Evolutionary conservation across 2,797 vertebrate genomes (phyloP).

Genomic region (Hafferia zeledoni): DNA sequence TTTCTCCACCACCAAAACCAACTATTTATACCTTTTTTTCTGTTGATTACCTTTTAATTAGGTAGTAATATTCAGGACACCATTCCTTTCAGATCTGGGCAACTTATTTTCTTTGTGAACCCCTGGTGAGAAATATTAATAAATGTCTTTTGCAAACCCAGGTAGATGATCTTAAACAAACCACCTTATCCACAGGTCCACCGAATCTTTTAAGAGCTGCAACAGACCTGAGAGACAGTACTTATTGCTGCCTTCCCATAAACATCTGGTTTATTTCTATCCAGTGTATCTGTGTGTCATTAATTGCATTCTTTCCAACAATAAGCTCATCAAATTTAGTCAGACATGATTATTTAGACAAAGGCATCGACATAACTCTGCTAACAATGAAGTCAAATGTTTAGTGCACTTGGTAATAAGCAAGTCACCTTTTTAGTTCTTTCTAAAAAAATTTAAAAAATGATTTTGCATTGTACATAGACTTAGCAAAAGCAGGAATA

Average conservation of each 20-base stretch:
- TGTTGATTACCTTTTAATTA: background rate
- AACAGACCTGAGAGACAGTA: background rate
- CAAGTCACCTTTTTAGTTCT: background rate
- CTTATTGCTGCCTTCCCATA: background rate
- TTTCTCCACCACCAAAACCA: background rate
- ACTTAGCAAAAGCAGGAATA: background rate
- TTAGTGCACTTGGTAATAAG: background rate
- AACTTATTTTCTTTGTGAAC: background rate
- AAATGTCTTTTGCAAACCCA: background rate
- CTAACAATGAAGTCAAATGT: background rate
- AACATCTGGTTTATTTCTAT: background rate
- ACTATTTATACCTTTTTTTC: background rate
- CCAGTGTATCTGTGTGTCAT: background rate
- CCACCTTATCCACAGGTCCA: background rate
- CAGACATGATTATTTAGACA: background rate
- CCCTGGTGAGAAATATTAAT: background rate
- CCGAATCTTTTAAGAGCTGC: background rate
- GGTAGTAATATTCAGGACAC: background rate
- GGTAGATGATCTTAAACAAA: background rate
- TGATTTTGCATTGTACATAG: background rate
- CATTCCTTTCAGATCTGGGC: background rate
- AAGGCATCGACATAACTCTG: background rate
- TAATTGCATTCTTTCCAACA: background rate
- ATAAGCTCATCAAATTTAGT: background rate
- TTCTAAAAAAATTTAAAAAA: background rate